Evolutionary conservation across 2,113 vertebrate species (phyloP).

Genomic region (Ailurus styani): DNA sequence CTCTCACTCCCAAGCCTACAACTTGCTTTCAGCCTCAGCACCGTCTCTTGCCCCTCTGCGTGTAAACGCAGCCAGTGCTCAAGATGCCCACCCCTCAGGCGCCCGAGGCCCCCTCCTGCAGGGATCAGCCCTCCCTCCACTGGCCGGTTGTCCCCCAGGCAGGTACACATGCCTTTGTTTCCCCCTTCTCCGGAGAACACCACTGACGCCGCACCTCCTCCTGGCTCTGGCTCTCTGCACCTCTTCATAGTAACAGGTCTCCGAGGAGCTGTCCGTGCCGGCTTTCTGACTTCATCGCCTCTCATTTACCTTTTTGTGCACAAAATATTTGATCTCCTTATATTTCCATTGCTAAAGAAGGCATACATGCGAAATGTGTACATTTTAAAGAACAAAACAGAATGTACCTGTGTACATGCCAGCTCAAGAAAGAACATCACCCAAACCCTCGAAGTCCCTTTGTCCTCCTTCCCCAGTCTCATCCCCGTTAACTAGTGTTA

Average conservation of each 20-base stretch:
- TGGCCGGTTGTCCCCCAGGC: fast-evolving
- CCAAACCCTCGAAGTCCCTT: neutral
- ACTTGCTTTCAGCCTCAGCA: neutral
- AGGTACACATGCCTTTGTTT: neutral
- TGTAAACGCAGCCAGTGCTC: neutral
- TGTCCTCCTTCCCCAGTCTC: neutral
- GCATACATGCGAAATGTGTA: neutral
- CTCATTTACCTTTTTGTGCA: neutral
- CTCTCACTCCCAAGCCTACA: neutral
- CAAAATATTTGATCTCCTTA: neutral
- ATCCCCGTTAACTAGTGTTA: no score
- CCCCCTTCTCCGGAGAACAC: neutral
- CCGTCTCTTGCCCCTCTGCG: neutral
- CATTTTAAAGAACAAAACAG: neutral
- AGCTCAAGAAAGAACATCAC: neutral
- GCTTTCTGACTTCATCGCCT: neutral
- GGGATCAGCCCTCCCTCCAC: neutral
- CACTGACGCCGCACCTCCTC: neutral
- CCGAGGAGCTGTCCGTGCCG: neutral
- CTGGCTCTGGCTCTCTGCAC: neutral
- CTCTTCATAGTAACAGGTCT: neutral
- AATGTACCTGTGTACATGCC: neutral
- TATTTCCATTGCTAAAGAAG: neutral
- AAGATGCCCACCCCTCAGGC: neutral
- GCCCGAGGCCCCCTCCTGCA: neutral